phyloP scores from a whole-genome alignment of 2,797 vertebrate species.

The Sternotherus odoratus region DNA sequence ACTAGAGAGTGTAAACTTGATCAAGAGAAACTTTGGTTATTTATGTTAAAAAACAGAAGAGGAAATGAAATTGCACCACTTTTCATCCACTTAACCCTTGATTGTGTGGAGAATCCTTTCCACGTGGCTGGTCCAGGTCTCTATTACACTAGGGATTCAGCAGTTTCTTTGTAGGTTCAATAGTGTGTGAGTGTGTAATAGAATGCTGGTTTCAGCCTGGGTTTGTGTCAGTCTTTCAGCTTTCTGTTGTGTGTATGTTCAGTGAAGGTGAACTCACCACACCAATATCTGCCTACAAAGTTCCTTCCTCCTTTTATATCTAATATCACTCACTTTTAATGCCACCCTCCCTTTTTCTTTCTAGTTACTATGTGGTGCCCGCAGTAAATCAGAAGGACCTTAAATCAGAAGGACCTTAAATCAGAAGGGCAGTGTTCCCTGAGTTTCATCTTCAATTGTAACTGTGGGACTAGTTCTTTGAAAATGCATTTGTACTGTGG shows the following conservation, averaged over 20 bases:
- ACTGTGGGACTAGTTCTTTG: neutral
- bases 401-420: accelerated
- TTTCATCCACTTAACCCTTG: neutral
- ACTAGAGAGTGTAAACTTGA: neutral
- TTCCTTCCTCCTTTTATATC: neutral
- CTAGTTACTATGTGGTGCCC: neutral
- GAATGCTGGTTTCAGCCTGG: accelerated
- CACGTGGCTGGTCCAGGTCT: neutral
- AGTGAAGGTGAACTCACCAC: neutral
- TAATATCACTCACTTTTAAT: neutral
- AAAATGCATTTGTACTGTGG: neutral
- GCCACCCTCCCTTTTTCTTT: neutral
- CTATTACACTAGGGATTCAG: neutral
- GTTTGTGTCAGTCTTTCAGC: neutral
- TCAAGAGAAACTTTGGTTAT: neutral
- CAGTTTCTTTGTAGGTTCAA: neutral
- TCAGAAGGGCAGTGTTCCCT: neutral
- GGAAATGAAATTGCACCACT: neutral
- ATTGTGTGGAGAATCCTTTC: neutral
- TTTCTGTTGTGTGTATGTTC: neutral
- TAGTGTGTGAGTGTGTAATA: neutral
- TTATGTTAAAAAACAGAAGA: neutral
- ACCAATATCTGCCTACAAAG: neutral
- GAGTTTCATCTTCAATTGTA: neutral
- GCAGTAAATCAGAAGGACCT: neutral